These are phyloP conservation scores for Ceraclea dissimilis DNA, from an alignment of 2,888 invertebrate species.

Conservation along the genomic window DNA sequence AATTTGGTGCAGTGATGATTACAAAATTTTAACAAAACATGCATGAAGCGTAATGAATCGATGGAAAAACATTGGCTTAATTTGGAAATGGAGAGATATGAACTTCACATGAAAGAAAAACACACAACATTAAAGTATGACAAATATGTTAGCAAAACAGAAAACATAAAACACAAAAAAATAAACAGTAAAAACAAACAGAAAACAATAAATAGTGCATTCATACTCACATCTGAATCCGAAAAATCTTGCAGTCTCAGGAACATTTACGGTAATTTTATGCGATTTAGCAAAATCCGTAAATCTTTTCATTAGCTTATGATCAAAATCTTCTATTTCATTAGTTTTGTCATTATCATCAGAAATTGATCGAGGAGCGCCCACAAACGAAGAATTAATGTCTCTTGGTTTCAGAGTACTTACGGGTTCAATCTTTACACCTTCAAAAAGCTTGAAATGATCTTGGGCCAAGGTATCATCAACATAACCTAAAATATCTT, in stretches of 20 bases:
- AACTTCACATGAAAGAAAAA: background rate
- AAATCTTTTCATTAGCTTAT: slow-evolving; percentile 51
- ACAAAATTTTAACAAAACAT: too few species aligned
- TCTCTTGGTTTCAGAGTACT: slow-evolving; percentile 17
- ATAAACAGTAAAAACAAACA: background rate
- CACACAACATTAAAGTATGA: background rate
- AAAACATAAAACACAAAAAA: background rate
- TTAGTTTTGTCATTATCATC: slow-evolving; percentile 20
- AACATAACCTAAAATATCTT: slow-evolving; percentile 48
- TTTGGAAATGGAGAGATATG: background rate
- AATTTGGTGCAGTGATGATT: too few species aligned
- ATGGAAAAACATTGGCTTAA: background rate
- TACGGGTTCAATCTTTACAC: slow-evolving; percentile 44
- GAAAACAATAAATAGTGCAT: background rate
- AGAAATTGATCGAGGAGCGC: slow-evolving; percentile 24
- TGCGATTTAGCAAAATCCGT: slow-evolving; percentile 53
- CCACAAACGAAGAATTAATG: slow-evolving; percentile 20
- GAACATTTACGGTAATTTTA: slow-evolving; percentile 57
- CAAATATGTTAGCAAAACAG: slow-evolving; percentile 3
- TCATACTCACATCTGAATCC: slow-evolving; percentile 53
- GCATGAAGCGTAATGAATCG: too few species aligned
- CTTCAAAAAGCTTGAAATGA: slow-evolving; percentile 50
- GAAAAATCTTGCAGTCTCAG: slow-evolving; percentile 57
- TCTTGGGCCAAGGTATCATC: slow-evolving; percentile 51
- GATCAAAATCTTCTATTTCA: slow-evolving; percentile 33